phyloP scores from a whole-genome alignment of 2,888 invertebrate species.

The Rugalucina vietnamica region DNA sequence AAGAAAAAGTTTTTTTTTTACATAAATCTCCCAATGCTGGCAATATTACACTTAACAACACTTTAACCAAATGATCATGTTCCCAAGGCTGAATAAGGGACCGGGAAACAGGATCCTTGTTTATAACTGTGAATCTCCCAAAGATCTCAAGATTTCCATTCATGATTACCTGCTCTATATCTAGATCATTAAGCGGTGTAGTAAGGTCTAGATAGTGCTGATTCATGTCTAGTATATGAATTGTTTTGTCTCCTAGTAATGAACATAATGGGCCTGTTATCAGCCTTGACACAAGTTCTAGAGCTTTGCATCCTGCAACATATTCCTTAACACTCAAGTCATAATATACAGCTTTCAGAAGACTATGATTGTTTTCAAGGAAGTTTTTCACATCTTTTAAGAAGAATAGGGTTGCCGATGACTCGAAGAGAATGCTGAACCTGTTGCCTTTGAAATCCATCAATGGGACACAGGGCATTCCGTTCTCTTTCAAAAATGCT shows the following conservation, averaged over 20 bases:
- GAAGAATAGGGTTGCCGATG: conserved; percentile 17
- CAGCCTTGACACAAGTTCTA: neutral
- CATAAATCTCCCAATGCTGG: conserved; percentile 26
- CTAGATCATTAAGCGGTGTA: conserved; percentile 26
- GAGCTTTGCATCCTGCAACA: conserved; percentile 5
- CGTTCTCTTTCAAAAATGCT: conserved; percentile 35
- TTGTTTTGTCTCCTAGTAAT: conserved; percentile 18
- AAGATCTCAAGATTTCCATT: conserved; percentile 2
- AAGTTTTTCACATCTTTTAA: neutral
- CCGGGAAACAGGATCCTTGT: conserved; percentile 28
- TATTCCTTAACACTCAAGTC: conserved; percentile 3
- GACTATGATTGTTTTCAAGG: conserved; percentile 37
- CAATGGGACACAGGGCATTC: conserved; percentile 26
- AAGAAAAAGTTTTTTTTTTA: conserved; percentile 29
- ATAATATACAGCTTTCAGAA: conserved; percentile 13
- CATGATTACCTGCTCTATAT: conserved; percentile 29
- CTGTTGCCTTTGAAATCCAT: conserved; percentile 41
- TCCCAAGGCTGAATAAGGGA: conserved; percentile 22
- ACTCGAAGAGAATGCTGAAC: conserved; percentile 51
- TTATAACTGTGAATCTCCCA: conserved; percentile 10
- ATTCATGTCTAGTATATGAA: conserved; percentile 35
- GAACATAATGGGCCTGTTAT: conserved; percentile 9
- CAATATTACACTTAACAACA: conserved; percentile 21
- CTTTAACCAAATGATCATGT: conserved; percentile 38
- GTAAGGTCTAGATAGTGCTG: conserved; percentile 32